phyloP scores from a whole-genome alignment of 2,113 vertebrate species.

The Scomber scombrus region DNA sequence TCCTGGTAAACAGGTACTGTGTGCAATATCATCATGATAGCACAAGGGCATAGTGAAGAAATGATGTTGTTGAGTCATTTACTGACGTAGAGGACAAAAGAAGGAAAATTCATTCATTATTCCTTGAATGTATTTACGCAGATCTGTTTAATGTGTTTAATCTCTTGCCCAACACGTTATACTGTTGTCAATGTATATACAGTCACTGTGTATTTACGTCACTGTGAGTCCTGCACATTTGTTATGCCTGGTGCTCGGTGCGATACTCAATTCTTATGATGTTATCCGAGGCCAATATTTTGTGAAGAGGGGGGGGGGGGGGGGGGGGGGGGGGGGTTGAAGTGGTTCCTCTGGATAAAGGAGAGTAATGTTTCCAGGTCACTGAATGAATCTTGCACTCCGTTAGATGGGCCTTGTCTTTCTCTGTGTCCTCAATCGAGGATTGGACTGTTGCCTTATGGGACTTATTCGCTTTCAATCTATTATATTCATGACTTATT shows the following conservation, averaged over 20 bases:
- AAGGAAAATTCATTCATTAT: conserved; percentile 1
- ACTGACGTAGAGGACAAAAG: background rate
- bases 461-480: background rate
- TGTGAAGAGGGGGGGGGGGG: background rate
- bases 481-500: background rate
- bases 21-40: background rate
- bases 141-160: conserved; percentile 4
- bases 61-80: conserved; percentile 27
- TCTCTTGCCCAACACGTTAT: background rate
- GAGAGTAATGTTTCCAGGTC: conserved; percentile 38
- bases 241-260: background rate
- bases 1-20: conserved; percentile 26
- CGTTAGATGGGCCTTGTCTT: conserved; percentile 13
- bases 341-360: conserved; percentile 24
- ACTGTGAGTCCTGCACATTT: background rate
- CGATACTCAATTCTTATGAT: conserved; percentile 1
- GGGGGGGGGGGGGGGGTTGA: background rate
- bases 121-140: background rate
- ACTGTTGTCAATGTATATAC: background rate
- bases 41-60: background rate
- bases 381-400: conserved; percentile 32
- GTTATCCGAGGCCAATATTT: conserved; percentile 27
- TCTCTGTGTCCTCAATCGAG: background rate
- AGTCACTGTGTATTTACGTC: background rate
- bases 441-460: background rate